These are phyloP conservation scores for Diorhabda elongata DNA, from an alignment of 1,140 invertebrate species.

Conservation along the genomic window DNA sequence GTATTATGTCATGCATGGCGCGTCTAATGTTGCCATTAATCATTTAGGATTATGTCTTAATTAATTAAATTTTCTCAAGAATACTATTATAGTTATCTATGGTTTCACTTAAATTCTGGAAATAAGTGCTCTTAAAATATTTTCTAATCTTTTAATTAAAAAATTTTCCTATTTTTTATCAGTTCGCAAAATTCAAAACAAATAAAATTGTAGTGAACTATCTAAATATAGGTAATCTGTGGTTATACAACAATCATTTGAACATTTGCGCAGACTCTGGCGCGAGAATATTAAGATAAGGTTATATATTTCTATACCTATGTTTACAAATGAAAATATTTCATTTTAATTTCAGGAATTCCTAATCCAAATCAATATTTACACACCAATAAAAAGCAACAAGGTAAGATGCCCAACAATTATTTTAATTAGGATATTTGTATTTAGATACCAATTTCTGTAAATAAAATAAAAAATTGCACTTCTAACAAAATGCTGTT, in stretches of 20 bases:
- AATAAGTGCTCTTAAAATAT: no score
- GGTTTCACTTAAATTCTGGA: no score
- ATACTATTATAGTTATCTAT: no score
- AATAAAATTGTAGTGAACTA: background rate
- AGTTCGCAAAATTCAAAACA: no score
- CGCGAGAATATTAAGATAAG: background rate
- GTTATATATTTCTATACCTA: background rate
- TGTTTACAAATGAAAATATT: background rate
- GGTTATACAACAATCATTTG: background rate
- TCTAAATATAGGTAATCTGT: background rate
- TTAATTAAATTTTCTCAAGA: no score
- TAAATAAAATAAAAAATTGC: background rate
- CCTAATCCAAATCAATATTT: conserved; percentile 14
- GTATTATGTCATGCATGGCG: no score
- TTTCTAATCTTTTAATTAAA: no score
- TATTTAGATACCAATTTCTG: background rate
- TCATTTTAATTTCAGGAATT: conserved; percentile 12
- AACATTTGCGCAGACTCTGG: background rate
- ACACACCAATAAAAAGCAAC: conserved; percentile 8
- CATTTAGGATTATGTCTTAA: no score
- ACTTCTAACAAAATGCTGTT: background rate
- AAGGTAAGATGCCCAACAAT: conserved; percentile 3
- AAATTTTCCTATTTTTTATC: no score
- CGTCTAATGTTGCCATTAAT: no score
- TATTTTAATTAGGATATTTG: background rate